Conservation (phyloP, 1,140 invertebrate genomes). For the Caenorhabditis briggsae region DNA sequence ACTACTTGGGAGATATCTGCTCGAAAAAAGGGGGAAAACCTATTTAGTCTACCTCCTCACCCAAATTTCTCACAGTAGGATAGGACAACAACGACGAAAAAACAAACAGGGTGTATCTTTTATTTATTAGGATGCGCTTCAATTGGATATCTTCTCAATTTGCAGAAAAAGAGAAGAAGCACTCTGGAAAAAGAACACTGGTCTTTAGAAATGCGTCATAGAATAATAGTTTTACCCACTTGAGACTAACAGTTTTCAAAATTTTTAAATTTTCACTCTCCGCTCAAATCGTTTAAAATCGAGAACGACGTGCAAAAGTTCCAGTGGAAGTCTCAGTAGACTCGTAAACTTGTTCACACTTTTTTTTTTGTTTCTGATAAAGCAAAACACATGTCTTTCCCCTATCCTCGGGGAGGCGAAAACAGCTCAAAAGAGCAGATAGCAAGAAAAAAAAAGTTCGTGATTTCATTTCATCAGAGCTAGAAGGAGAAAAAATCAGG, state of each 20-base stretch:
- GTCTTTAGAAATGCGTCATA: slow-evolving; percentile 8
- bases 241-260: not conserved
- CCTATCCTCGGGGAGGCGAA: not conserved
- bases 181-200: slow-evolving; percentile 18
- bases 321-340: not conserved
- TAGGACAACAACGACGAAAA: not conserved
- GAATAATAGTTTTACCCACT: not conserved
- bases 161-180: slow-evolving; percentile 1
- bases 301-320: slow-evolving; percentile 12
- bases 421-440: not conserved
- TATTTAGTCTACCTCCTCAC: not conserved
- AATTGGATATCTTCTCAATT: slow-evolving; percentile 22
- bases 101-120: slow-evolving; percentile 15
- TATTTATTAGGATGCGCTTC: not conserved
- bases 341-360: slow-evolving; percentile 33
- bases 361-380: slow-evolving; percentile 44
- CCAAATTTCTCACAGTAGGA: too few relatives aligned
- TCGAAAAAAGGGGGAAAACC: not conserved
- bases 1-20: not conserved
- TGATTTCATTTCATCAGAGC: slow-evolving; percentile 42
- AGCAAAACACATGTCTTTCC: slow-evolving; percentile 42
- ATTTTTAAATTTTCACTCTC: too few relatives aligned
- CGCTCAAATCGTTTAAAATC: too few relatives aligned
- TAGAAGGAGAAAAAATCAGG: too few relatives aligned
- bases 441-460: slow-evolving; percentile 51